Conservation (phyloP, 2,113 vertebrate species). For the Gasterosteus aculeatus region DNA sequence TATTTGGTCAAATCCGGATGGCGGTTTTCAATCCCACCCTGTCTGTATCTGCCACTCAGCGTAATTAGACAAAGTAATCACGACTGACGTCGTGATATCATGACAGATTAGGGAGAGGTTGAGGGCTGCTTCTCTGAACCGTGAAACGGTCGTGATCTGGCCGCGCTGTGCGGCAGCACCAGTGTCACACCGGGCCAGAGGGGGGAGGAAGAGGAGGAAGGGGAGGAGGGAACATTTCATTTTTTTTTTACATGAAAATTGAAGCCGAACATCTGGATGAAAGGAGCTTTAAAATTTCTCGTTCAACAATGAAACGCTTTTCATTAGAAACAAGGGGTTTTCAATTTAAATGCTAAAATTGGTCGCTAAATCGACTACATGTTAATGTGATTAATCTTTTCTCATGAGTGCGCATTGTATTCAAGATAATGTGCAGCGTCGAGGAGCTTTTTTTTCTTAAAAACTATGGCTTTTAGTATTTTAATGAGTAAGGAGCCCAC, state of each 20-base stretch:
- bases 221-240: conserved; percentile 42
- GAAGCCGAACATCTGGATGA: conserved; percentile 49
- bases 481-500: conserved; percentile 47
- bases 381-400: conserved; percentile 31
- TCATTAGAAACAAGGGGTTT: conserved; percentile 33
- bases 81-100: conserved; percentile 57
- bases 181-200: conserved; percentile 10
- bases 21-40: conserved; percentile 14
- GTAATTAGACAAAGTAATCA: conserved; percentile 70
- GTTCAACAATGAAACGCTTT: conserved; percentile 41
- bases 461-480: conserved; percentile 64
- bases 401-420: conserved; percentile 9
- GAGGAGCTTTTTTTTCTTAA: conserved; percentile 19
- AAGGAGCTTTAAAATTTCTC: conserved; percentile 35
- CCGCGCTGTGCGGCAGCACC: conserved; percentile 23
- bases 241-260: conserved; percentile 38
- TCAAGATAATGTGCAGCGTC: conserved; percentile 2
- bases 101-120: conserved; percentile 50
- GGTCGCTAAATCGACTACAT: conserved; percentile 15
- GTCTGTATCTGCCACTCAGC: conserved; percentile 52
- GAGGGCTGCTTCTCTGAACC: conserved; percentile 50
- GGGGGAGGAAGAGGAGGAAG: not conserved
- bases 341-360: conserved; percentile 44
- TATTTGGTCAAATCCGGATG: conserved; percentile 35
- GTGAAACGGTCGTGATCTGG: conserved; percentile 52